These are phyloP conservation scores for Planococcus citri DNA, from an alignment of 1,140 invertebrate genomes.

Conservation along the genomic window DNA sequence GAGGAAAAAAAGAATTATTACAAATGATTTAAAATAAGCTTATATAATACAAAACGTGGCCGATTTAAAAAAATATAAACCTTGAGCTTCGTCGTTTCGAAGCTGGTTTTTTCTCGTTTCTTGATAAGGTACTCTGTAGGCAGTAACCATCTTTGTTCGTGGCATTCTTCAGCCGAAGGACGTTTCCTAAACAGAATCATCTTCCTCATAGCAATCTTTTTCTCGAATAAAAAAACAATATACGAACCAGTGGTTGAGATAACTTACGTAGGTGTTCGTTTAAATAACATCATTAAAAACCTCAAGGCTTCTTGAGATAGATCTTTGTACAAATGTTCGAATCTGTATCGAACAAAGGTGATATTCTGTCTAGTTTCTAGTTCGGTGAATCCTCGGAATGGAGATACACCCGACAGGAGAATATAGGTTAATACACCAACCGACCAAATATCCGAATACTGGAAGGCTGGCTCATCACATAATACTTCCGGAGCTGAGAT, in stretches of 20 bases:
- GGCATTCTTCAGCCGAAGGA: constrained; percentile 81
- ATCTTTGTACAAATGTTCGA: constrained; percentile 87
- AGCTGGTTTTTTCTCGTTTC: constrained; percentile 76
- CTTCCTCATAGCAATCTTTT: constrained; percentile 24
- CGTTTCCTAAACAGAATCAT: constrained; percentile 62
- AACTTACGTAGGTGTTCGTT: constrained; percentile 76
- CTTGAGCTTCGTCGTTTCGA: constrained; percentile 67
- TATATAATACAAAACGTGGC: neutral
- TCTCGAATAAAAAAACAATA: constrained; percentile 3
- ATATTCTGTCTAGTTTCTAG: constrained; percentile 85
- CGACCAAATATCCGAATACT: constrained; percentile 91
- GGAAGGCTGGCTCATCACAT: constrained; percentile 67
- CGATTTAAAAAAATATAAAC: constrained; percentile 33
- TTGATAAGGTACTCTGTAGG: constrained; percentile 85
- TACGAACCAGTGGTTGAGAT: neutral
- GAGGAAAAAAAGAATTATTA: neutral
- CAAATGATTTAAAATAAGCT: neutral
- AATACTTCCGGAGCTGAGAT: constrained; percentile 80
- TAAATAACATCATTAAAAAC: constrained; percentile 91
- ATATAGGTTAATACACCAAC: constrained; percentile 85
- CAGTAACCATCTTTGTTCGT: constrained; percentile 88
- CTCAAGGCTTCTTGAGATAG: constrained; percentile 85
- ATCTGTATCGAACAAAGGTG: constrained; percentile 81
- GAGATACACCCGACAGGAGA: constrained; percentile 84
- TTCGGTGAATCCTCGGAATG: constrained; percentile 71